Evolutionary conservation across 2,113 vertebrate genomes (phyloP).

Genomic region (Trachemys scripta): DNA sequence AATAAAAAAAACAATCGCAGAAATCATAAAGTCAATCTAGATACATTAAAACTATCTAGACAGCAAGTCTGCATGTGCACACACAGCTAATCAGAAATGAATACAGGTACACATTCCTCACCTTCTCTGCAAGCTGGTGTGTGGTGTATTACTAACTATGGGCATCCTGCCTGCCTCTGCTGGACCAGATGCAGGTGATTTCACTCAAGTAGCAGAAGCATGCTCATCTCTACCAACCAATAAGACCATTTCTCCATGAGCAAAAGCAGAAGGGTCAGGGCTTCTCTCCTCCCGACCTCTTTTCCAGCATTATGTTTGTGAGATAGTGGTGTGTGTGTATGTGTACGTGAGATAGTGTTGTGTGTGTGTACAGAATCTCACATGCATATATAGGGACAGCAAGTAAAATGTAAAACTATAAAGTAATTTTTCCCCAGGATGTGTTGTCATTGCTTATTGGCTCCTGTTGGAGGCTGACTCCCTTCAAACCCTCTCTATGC

Average conservation of each 20-base stretch:
- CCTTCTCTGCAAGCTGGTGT: not conserved
- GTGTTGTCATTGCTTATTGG: not conserved
- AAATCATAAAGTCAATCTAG: no score
- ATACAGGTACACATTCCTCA: not conserved
- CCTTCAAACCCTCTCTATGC: not conserved
- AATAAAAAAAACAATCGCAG: not conserved
- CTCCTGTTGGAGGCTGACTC: not conserved
- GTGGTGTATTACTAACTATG: not conserved
- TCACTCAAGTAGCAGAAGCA: constrained; percentile 94
- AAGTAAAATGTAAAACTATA: not conserved
- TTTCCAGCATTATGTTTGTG: not conserved
- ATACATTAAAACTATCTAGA: no score
- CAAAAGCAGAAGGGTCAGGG: not conserved
- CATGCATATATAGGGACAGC: not conserved
- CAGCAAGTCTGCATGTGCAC: no score
- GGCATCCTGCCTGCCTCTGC: constrained; percentile 90
- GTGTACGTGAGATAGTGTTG: no score
- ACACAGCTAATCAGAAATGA: no score
- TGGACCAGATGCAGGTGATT: constrained; percentile 95
- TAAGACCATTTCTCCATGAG: constrained; percentile 84
- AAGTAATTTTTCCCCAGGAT: not conserved
- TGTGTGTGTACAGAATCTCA: not conserved
- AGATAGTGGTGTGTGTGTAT: no score
- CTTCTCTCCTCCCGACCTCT: not conserved
- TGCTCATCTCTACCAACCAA: constrained; percentile 96